These are phyloP conservation scores for Lichenostomus cassidix DNA, from an alignment of 2,113 vertebrate genomes.

Conservation along the genomic window DNA sequence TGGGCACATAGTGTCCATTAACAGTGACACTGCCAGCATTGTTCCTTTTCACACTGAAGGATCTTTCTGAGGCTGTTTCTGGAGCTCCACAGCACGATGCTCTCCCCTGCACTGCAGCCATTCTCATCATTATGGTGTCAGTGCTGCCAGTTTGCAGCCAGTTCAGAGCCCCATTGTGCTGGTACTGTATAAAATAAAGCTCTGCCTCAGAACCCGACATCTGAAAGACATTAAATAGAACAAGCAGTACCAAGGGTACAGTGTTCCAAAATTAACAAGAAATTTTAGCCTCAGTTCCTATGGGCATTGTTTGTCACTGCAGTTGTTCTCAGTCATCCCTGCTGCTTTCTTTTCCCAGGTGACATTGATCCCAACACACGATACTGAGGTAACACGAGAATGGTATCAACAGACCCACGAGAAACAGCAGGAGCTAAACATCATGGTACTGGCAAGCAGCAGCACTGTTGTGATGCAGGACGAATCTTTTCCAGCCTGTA, in stretches of 20 bases:
- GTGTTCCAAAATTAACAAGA: slow-evolving; percentile 34
- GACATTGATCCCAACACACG: slow-evolving; percentile 96
- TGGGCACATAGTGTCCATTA: not conserved
- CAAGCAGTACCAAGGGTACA: slow-evolving; percentile 45
- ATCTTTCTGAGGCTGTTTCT: not conserved
- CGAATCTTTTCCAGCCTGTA: slow-evolving; percentile 98
- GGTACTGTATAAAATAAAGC: not conserved
- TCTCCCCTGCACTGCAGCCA: not conserved
- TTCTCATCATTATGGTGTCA: not conserved
- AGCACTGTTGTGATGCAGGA: slow-evolving; percentile 99
- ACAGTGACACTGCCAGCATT: not conserved
- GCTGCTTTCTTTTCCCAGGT: slow-evolving; percentile 79
- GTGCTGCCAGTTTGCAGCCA: not conserved
- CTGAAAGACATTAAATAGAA: slow-evolving; percentile 60
- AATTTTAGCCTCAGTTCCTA: slow-evolving; percentile 39
- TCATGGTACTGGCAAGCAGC: slow-evolving; percentile 98
- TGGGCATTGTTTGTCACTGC: slow-evolving; percentile 20
- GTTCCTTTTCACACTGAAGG: not conserved
- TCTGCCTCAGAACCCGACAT: not conserved
- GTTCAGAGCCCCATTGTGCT: not conserved
- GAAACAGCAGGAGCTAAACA: slow-evolving; percentile 94
- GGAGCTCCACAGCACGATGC: not conserved
- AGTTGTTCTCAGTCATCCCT: slow-evolving; percentile 5
- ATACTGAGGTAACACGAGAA: slow-evolving; percentile 95
- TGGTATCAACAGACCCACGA: slow-evolving; percentile 99